phyloP scores from a whole-genome alignment of 2,113 vertebrate genomes.

The Phodopus roborovskii region DNA sequence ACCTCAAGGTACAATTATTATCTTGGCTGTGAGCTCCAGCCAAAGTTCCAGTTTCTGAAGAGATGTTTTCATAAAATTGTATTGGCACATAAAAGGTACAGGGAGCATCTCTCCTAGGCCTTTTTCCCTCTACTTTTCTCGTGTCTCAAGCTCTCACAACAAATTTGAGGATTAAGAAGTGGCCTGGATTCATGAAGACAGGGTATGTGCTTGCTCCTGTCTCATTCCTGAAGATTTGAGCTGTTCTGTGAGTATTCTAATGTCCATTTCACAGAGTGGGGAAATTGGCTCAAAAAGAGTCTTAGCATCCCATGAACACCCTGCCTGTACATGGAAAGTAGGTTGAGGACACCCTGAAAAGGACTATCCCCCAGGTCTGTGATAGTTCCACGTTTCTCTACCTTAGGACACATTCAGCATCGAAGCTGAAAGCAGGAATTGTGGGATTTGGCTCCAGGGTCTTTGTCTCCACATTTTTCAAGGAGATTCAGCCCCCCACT shows the following conservation, averaged over 20 bases:
- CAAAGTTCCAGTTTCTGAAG: neutral
- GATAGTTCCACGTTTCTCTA: neutral
- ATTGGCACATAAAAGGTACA: neutral
- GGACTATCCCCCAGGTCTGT: neutral
- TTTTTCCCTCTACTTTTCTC: neutral
- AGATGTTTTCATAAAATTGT: neutral
- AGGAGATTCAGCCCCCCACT: rapidly evolving
- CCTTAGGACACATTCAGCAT: neutral
- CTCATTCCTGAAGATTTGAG: neutral
- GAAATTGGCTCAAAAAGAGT: neutral
- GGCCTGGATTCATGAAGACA: neutral
- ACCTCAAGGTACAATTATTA: neutral
- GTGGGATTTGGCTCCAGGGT: neutral
- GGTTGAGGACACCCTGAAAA: neutral
- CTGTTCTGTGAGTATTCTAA: neutral
- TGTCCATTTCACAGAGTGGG: neutral
- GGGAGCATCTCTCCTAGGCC: neutral
- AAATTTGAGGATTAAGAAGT: neutral
- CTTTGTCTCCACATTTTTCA: neutral
- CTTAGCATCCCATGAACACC: neutral
- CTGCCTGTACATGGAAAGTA: neutral
- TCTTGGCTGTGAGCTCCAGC: neutral
- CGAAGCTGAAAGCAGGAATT: neutral
- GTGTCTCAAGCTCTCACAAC: neutral
- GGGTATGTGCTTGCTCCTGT: neutral